Evolutionary conservation across 2,797 vertebrate species (phyloP).

Genomic region (Esox masquinongy): DNA sequence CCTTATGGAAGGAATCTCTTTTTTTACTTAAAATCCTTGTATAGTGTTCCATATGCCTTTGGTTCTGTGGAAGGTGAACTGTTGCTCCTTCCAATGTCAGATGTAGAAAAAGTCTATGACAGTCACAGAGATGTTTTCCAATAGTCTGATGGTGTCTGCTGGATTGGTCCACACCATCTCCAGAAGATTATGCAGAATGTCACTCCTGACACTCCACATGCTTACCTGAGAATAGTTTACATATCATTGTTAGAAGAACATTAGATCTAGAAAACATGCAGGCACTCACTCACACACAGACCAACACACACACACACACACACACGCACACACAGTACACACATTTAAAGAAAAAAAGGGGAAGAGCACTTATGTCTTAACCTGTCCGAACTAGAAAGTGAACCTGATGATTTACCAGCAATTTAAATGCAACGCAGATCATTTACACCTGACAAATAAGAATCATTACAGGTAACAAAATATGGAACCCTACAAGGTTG

Average conservation of each 20-base stretch:
- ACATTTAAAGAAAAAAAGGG: background rate
- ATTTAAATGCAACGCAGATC: no score
- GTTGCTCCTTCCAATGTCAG: background rate
- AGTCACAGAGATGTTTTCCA: background rate
- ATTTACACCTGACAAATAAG: no score
- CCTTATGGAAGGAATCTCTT: background rate
- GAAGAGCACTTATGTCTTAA: no score
- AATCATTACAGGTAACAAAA: no score
- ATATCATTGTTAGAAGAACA: constrained; percentile 31
- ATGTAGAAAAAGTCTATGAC: background rate
- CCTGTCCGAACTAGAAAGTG: no score
- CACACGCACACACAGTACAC: background rate
- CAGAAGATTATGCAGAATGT: constrained; percentile 7
- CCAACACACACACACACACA: background rate
- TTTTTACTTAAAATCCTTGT: background rate
- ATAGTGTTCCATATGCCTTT: background rate
- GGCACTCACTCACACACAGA: background rate
- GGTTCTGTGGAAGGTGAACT: background rate
- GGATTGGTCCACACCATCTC: constrained; percentile 14
- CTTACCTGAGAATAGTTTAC: constrained; percentile 37
- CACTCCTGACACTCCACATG: constrained; percentile 6
- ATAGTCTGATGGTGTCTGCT: background rate
- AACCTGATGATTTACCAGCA: no score
- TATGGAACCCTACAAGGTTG: background rate
- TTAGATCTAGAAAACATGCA: background rate